Percentiles rank a stretch among this genome's conserved stretches.
These are phyloP conservation scores for Aphelinus certus DNA, from an alignment of 1,140 invertebrate species.

Conservation along the genomic window DNA sequence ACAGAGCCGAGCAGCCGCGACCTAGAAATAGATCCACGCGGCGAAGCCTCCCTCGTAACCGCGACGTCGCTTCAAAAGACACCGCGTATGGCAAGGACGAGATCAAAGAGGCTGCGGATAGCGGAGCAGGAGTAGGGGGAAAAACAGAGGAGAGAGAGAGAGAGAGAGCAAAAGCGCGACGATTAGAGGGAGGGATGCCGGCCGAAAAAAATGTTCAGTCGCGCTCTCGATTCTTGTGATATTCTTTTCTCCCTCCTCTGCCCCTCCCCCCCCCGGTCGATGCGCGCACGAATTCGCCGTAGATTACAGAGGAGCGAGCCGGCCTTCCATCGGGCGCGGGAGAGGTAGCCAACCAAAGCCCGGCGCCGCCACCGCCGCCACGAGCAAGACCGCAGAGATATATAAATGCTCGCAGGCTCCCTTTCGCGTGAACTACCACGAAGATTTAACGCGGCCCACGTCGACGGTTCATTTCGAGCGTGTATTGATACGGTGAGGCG, in stretches of 20 bases:
- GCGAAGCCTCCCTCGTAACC: background rate
- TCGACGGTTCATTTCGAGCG: no score
- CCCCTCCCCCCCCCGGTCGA: background rate
- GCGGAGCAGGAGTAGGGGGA: background rate
- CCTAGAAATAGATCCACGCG: constrained; percentile 30
- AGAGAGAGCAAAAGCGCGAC: background rate
- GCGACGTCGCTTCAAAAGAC: no score
- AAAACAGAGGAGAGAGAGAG: background rate
- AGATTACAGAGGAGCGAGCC: background rate
- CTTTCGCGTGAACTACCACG: no score
- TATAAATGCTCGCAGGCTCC: no score
- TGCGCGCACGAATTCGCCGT: no score
- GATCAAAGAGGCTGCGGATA: background rate
- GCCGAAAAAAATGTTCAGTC: no score
- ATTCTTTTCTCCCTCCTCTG: background rate
- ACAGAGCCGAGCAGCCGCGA: background rate
- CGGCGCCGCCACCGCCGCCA: no score
- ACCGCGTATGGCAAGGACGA: background rate
- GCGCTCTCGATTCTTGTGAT: constrained; percentile 6
- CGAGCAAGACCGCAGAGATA: no score
- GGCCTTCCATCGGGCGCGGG: background rate
- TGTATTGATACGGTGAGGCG: no score
- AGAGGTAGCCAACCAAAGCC: background rate
- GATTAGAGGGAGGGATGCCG: background rate
- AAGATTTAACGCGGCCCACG: no score